These are phyloP conservation scores for Brachionus asplanchnoidis DNA, from an alignment of 1,140 invertebrate genomes.

Conservation along the genomic window DNA sequence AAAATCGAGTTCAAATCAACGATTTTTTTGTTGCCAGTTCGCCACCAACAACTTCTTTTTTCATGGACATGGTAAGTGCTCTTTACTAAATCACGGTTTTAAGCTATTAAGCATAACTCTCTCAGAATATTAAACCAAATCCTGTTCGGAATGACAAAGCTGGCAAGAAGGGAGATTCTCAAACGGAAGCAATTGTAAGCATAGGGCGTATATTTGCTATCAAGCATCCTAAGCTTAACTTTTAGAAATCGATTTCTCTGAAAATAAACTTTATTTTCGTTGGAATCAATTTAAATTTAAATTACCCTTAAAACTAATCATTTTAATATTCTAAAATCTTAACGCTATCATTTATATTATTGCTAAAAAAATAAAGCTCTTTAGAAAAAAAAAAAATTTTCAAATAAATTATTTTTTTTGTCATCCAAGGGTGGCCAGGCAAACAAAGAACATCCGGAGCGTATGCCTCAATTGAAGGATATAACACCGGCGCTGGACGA, in stretches of 20 bases:
- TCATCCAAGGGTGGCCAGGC: neutral
- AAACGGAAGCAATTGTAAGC: neutral
- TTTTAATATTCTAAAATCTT: neutral
- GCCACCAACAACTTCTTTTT: slow-evolving; percentile 66
- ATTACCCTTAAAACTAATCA: neutral
- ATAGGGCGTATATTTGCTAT: neutral
- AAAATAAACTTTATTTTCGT: neutral
- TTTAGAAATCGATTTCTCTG: neutral
- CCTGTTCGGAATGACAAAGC: neutral
- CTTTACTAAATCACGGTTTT: neutral
- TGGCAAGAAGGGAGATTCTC: neutral
- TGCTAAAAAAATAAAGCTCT: neutral
- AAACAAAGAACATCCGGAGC: slow-evolving; percentile 24
- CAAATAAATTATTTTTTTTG: neutral
- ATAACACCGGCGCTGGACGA: neutral
- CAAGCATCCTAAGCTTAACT: neutral
- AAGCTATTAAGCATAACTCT: neutral
- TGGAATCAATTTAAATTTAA: neutral
- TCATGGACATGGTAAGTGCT: slow-evolving; percentile 47
- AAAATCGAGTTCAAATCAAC: slow-evolving; percentile 77
- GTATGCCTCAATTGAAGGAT: slow-evolving; percentile 38
- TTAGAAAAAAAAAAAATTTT: neutral
- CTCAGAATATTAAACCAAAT: slow-evolving; percentile 2
- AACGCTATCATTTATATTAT: neutral
- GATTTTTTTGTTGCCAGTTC: slow-evolving; percentile 89